A percentile compares a stretch with the other conserved stretches of the same genome.
phyloP scores from a whole-genome alignment of 2,113 vertebrate genomes.

The Vimba vimba region DNA sequence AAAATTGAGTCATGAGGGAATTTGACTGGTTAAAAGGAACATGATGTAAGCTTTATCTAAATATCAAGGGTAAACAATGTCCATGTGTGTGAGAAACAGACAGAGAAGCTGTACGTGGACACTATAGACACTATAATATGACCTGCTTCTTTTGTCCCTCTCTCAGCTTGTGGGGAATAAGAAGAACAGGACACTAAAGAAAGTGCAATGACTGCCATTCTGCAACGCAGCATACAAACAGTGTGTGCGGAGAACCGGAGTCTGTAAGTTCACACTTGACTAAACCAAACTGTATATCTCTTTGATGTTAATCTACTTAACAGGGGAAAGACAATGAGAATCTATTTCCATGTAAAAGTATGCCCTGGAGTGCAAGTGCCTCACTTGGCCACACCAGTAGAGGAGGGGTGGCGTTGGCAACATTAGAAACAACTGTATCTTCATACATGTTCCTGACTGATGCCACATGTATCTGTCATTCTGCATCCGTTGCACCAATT shows the following conservation, averaged over 20 bases:
- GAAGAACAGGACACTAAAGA: constrained; percentile 17
- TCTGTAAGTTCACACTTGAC: constrained; percentile 21
- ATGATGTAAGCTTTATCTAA: constrained; percentile 32
- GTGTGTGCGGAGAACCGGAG: background rate
- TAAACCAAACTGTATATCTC: constrained; percentile 32
- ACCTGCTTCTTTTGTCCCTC: constrained; percentile 9
- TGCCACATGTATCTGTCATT: constrained; percentile 27
- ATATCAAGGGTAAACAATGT: constrained; percentile 34
- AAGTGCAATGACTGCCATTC: background rate
- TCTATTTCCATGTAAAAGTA: constrained; percentile 27
- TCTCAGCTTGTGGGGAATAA: constrained; percentile 13
- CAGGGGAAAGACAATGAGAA: constrained; percentile 20
- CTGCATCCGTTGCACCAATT: background rate
- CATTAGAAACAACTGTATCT: constrained; percentile 21
- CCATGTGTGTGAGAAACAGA: background rate
- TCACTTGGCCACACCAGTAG: constrained; percentile 13
- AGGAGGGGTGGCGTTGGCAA: background rate
- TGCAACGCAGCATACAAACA: background rate
- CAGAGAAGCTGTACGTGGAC: background rate
- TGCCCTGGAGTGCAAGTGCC: constrained; percentile 1
- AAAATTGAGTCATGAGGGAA: constrained; percentile 16
- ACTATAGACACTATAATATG: constrained; percentile 7
- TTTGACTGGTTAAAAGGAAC: constrained; percentile 34
- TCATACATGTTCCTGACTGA: background rate
- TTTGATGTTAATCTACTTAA: constrained; percentile 34